Conservation (phyloP, 2,888 invertebrate genomes). For the Eilema caniola region DNA sequence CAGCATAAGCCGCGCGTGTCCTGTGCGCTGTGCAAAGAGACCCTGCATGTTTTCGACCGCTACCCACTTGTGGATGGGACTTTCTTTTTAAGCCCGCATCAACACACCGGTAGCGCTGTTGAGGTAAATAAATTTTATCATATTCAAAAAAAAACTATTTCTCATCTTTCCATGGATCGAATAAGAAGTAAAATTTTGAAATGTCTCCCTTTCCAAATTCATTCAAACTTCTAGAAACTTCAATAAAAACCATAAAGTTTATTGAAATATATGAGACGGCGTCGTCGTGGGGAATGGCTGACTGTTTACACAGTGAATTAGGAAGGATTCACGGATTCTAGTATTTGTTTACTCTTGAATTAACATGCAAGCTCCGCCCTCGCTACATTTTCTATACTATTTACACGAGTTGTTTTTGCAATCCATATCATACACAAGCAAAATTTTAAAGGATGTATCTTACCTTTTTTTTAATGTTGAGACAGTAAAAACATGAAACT, state of each 20-base stretch:
- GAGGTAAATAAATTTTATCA: conserved; percentile 87
- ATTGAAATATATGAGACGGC: conserved; percentile 63
- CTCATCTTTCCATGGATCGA: background rate
- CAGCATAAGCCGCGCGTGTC: conserved; percentile 95
- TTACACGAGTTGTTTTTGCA: conserved; percentile 21
- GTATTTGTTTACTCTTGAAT: conserved; percentile 73
- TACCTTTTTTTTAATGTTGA: background rate
- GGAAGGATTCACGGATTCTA: conserved; percentile 59
- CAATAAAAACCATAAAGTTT: conserved; percentile 78
- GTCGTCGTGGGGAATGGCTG: conserved; percentile 29
- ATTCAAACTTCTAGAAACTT: conserved; percentile 65
- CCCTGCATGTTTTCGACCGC: conserved; percentile 97
- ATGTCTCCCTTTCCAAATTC: background rate
- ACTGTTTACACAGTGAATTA: conserved; percentile 71
- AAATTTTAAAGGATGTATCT: background rate
- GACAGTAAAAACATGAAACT: background rate
- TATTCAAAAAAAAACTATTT: background rate
- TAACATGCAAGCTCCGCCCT: conserved; percentile 55
- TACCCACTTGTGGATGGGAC: conserved; percentile 99
- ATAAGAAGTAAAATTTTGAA: background rate
- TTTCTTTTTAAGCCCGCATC: conserved; percentile 98
- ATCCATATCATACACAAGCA: background rate
- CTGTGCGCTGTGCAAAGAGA: conserved; percentile 95
- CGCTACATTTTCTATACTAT: conserved; percentile 25
- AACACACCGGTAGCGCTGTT: conserved; percentile 94